Evolutionary conservation across 2,888 invertebrate genomes (phyloP).

Genomic region (Mesorhabditis belari): DNA sequence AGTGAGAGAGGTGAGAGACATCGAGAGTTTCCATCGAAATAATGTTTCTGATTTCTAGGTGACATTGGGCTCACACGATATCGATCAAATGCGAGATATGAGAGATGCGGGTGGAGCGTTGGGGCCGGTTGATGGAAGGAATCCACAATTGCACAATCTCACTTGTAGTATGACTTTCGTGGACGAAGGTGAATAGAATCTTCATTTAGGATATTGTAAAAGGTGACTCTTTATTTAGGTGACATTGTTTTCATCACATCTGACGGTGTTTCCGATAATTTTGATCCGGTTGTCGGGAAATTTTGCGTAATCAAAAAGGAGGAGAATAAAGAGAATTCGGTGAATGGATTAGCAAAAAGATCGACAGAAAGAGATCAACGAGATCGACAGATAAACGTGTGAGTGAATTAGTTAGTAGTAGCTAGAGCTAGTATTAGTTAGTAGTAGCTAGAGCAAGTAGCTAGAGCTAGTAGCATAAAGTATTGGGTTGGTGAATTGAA

Average conservation of each 20-base stretch:
- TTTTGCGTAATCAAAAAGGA: conserved; percentile 62
- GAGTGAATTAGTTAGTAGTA: not conserved
- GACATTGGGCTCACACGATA: conserved; percentile 69
- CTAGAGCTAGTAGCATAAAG: not conserved
- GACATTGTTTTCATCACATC: conserved; percentile 80
- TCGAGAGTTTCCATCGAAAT: conserved; percentile 10
- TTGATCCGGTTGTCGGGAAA: conserved; percentile 82
- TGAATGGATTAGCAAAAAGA: conserved; percentile 15
- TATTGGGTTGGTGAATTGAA: not conserved
- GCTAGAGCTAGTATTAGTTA: not conserved
- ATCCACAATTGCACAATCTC: conserved; percentile 78
- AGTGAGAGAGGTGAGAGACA: conserved; percentile 64
- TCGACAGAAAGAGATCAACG: conserved; percentile 11
- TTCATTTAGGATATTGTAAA: not conserved
- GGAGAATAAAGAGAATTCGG: conserved; percentile 28
- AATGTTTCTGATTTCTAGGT: too few relatives aligned
- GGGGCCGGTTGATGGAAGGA: conserved; percentile 76
- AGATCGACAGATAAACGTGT: conserved; percentile 21
- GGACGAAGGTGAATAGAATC: conserved; percentile 56
- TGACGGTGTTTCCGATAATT: conserved; percentile 84
- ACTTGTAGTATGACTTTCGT: conserved; percentile 72
- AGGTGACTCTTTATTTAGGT: conserved; percentile 56
- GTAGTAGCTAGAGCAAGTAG: not conserved
- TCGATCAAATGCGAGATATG: conserved; percentile 75
- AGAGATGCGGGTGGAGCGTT: conserved; percentile 79